Conservation (phyloP, 2,888 invertebrate genomes). For the Eupithecia pulchellata region DNA sequence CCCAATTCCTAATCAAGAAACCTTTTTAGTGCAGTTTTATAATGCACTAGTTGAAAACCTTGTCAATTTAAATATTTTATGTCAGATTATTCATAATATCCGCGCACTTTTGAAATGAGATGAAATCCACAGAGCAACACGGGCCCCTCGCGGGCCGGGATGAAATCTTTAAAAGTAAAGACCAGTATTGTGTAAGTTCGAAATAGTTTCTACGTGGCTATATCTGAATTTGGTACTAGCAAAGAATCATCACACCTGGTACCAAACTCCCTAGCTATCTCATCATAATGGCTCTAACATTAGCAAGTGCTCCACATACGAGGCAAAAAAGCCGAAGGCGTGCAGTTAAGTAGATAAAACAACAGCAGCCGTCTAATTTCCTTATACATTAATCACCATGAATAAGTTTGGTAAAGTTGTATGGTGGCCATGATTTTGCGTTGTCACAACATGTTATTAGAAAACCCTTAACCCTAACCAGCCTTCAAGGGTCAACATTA, state of each 20-base stretch:
- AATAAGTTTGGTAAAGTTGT: constrained; percentile 76
- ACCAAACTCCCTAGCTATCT: constrained; percentile 11
- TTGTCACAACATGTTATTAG: constrained; percentile 2
- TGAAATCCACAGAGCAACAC: no score
- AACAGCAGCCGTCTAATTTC: constrained; percentile 84
- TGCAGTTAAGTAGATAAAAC: constrained; percentile 85
- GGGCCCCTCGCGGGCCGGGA: no score
- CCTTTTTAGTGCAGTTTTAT: no score
- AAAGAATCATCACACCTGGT: constrained; percentile 5
- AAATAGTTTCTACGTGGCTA: neutral
- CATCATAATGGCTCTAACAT: constrained; percentile 70
- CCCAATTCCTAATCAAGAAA: no score
- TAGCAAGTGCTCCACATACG: constrained; percentile 80
- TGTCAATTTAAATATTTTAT: no score
- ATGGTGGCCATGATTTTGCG: constrained; percentile 53
- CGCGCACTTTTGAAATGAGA: no score
- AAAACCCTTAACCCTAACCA: no score
- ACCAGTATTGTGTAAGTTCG: neutral
- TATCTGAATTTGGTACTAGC: constrained; percentile 15
- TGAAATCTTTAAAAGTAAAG: neutral
- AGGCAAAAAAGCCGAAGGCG: constrained; percentile 77
- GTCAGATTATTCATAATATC: no score
- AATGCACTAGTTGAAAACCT: no score
- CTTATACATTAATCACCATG: constrained; percentile 83
- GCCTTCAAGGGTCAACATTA: no score